phyloP scores from a whole-genome alignment of 2,113 vertebrate species.

The Pimephales promelas region DNA sequence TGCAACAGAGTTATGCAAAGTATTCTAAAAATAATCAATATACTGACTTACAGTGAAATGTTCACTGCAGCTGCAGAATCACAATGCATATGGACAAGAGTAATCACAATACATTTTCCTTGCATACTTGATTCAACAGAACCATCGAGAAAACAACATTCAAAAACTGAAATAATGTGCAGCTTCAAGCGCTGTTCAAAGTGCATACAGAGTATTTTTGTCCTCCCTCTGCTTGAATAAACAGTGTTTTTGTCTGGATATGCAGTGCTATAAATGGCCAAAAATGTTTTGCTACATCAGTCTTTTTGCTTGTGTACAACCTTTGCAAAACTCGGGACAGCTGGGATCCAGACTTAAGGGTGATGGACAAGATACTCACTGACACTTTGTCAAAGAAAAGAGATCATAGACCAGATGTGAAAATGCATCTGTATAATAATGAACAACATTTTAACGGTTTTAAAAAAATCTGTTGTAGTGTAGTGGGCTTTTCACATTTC shows the following conservation, averaged over 20 bases:
- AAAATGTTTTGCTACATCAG: conserved; percentile 3
- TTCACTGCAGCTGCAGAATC: neutral
- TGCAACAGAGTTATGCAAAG: conserved; percentile 9
- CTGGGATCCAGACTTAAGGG: conserved; percentile 9
- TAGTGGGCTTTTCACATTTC: conserved; percentile 19
- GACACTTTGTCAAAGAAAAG: neutral
- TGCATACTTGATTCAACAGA: conserved; percentile 23
- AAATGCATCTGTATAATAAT: neutral
- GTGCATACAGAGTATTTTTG: conserved; percentile 25
- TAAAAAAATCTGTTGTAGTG: neutral
- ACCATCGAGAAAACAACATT: neutral
- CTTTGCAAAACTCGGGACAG: neutral
- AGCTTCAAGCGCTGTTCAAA: conserved; percentile 25
- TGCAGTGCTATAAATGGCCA: neutral
- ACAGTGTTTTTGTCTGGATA: conserved; percentile 7
- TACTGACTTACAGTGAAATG: neutral
- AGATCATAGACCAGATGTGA: neutral
- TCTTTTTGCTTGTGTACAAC: conserved; percentile 13
- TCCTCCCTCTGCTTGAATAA: conserved; percentile 28
- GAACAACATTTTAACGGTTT: neutral
- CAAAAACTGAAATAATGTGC: conserved; percentile 7
- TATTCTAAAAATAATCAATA: conserved; percentile 21
- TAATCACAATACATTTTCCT: neutral
- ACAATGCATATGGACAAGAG: neutral
- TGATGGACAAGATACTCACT: neutral